These are phyloP conservation scores for Erpetoichthys calabaricus DNA, from an alignment of 2,797 vertebrate species.

Conservation along the genomic window DNA sequence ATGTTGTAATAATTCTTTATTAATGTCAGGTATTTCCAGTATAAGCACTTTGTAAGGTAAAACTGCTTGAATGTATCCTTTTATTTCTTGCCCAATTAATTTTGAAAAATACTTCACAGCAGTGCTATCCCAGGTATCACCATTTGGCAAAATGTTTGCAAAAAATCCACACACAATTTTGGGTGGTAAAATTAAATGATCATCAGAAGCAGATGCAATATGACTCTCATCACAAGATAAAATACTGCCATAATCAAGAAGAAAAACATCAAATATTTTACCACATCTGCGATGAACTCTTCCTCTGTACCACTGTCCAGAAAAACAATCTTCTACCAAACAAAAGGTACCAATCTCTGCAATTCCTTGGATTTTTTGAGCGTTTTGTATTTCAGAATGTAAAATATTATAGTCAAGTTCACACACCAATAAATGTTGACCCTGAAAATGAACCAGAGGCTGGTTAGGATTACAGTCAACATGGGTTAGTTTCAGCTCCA, in stretches of 20 bases:
- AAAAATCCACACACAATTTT: constrained; percentile 71
- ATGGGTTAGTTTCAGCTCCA: constrained; percentile 63
- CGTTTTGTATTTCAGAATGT: constrained; percentile 66
- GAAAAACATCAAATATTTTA: constrained; percentile 49
- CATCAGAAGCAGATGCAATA: constrained; percentile 52
- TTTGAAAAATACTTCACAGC: constrained; percentile 62
- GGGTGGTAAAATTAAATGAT: constrained; percentile 68
- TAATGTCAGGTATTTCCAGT: constrained; percentile 66
- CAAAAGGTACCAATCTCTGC: constrained; percentile 57
- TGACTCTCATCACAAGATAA: constrained; percentile 39
- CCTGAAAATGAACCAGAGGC: constrained; percentile 71
- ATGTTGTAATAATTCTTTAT: constrained; percentile 49
- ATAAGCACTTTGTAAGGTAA: constrained; percentile 59
- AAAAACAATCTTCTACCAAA: constrained; percentile 64
- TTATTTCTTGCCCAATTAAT: constrained; percentile 53
- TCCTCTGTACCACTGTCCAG: constrained; percentile 73
- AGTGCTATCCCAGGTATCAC: constrained; percentile 43
- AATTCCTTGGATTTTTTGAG: constrained; percentile 42
- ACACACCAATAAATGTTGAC: constrained; percentile 43
- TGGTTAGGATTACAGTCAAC: constrained; percentile 59
- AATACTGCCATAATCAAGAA: constrained; percentile 67
- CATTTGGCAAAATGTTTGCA: constrained; percentile 64
- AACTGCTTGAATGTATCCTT: constrained; percentile 57
- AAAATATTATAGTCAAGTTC: constrained; percentile 81
- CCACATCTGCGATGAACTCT: constrained; percentile 54